Evolutionary conservation across 2,888 invertebrate genomes (phyloP).

Genomic region (Cyclophora albipunctata): DNA sequence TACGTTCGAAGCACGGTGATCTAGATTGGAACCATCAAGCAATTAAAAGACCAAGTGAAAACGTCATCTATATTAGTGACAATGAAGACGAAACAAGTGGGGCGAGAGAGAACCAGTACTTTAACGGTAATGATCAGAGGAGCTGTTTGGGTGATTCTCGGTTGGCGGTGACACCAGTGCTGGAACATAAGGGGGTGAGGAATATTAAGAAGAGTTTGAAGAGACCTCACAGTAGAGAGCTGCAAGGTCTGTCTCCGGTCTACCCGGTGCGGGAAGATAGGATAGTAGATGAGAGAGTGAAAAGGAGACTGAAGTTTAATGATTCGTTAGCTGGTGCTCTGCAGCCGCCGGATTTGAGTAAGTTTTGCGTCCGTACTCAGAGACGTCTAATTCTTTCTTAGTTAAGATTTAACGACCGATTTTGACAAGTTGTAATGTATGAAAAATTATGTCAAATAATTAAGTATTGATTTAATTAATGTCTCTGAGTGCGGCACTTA

Average conservation of each 20-base stretch:
- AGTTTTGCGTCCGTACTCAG: slow-evolving; percentile 21
- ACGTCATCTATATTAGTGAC: slow-evolving; percentile 30
- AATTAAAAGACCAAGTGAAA: slow-evolving; percentile 31
- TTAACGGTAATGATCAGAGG: slow-evolving; percentile 16
- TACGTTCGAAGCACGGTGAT: slow-evolving; percentile 28
- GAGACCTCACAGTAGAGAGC: slow-evolving; percentile 55
- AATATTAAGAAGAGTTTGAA: slow-evolving; percentile 59
- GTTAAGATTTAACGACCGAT: no score
- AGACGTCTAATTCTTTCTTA: no score
- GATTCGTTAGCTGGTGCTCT: slow-evolving; percentile 29
- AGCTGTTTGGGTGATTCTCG: slow-evolving; percentile 19
- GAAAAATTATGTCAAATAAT: no score
- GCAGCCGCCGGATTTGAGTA: slow-evolving; percentile 39
- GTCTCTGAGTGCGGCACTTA: no score
- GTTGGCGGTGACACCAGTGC: slow-evolving; percentile 33
- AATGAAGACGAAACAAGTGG: slow-evolving; percentile 23
- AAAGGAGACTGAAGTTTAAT: slow-evolving; percentile 34
- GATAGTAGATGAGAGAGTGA: slow-evolving; percentile 32
- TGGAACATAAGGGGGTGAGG: slow-evolving; percentile 37
- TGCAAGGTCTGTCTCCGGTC: slow-evolving; percentile 44
- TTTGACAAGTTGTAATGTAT: no score
- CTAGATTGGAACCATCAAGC: slow-evolving; percentile 39
- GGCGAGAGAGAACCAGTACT: slow-evolving; percentile 3
- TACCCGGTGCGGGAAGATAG: slow-evolving; percentile 7
- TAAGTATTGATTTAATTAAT: no score